Evolutionary conservation across 2,797 vertebrate species (phyloP).

Genomic region (Smutsia temminckii): DNA sequence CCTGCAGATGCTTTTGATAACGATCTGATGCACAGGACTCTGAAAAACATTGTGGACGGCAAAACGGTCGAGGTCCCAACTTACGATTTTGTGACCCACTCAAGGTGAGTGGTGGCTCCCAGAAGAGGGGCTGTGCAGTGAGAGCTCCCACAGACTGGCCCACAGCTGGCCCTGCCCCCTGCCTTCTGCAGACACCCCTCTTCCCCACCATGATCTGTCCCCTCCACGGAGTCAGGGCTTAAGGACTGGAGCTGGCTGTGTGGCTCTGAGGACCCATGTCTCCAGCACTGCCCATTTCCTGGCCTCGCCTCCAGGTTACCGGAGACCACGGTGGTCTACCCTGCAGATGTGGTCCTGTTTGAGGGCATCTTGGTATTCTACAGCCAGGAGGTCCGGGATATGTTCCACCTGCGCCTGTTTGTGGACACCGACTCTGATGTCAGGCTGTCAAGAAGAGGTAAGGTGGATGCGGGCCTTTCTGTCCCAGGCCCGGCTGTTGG

Average conservation of each 20-base stretch:
- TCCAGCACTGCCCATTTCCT: neutral
- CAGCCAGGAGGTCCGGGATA: slow-evolving; percentile 93
- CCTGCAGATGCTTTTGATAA: slow-evolving; percentile 95
- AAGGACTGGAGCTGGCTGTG: neutral
- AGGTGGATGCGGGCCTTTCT: accelerated
- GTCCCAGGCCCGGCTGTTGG: accelerated
- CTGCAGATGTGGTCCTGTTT: slow-evolving; percentile 95
- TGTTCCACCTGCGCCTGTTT: slow-evolving; percentile 98
- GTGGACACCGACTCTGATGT: slow-evolving; percentile 98
- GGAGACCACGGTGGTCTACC: slow-evolving; percentile 93
- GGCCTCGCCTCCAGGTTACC: slow-evolving; percentile 85
- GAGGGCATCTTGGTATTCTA: slow-evolving; percentile 99
- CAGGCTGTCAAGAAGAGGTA: slow-evolving; percentile 94
- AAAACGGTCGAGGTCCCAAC: slow-evolving; percentile 94
- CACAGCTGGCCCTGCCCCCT: accelerated
- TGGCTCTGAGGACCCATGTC: neutral
- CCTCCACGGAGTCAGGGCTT: neutral
- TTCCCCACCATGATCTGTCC: neutral
- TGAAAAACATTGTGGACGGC: slow-evolving; percentile 94
- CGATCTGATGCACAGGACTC: slow-evolving; percentile 93
- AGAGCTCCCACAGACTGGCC: neutral
- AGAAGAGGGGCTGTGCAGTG: neutral
- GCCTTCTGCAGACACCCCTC: neutral
- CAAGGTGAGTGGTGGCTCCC: slow-evolving; percentile 86
- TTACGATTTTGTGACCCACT: slow-evolving; percentile 97